phyloP scores from a whole-genome alignment of 2,888 invertebrate genomes.

The Ditula angustiorana region DNA sequence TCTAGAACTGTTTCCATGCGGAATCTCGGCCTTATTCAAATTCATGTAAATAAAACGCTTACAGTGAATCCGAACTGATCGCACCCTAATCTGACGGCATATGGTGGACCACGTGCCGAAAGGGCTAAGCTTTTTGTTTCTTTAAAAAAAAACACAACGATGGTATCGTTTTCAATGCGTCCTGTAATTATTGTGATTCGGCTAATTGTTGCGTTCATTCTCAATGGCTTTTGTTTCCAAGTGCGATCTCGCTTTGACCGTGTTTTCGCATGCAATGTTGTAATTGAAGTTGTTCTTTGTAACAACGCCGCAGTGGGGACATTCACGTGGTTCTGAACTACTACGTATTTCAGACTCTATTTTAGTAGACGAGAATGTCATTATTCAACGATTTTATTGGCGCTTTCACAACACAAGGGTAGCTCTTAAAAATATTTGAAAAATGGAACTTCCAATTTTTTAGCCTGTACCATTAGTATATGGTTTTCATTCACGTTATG shows the following conservation, averaged over 20 bases:
- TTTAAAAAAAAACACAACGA: conserved; percentile 67
- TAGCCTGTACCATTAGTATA: conserved; percentile 19
- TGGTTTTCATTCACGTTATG: conserved; percentile 27
- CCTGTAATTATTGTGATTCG: conserved; percentile 78
- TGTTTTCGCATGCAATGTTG: conserved; percentile 75
- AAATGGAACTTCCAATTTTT: conserved; percentile 31
- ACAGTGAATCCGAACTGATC: conserved; percentile 49
- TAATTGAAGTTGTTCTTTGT: conserved; percentile 70
- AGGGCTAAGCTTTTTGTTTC: conserved; percentile 75
- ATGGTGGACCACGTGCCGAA: conserved; percentile 75
- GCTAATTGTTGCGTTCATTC: conserved; percentile 75
- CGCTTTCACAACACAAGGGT: conserved; percentile 14
- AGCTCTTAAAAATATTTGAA: conserved; percentile 34
- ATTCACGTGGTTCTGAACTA: conserved; percentile 10
- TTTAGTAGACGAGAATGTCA: conserved; percentile 22
- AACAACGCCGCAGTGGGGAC: conserved; percentile 38
- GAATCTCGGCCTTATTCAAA: conserved; percentile 40
- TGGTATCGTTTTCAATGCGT: conserved; percentile 79
- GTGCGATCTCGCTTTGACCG: conserved; percentile 77
- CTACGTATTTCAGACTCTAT: conserved; percentile 14
- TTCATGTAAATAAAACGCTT: conserved; percentile 40
- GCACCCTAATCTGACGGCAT: conserved; percentile 62
- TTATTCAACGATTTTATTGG: conserved; percentile 24
- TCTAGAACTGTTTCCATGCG: conserved; percentile 24
- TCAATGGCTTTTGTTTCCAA: conserved; percentile 70